Base-by-base conservation (phyloP, 2,888 invertebrate species). In the Volucella inanis region DNA sequence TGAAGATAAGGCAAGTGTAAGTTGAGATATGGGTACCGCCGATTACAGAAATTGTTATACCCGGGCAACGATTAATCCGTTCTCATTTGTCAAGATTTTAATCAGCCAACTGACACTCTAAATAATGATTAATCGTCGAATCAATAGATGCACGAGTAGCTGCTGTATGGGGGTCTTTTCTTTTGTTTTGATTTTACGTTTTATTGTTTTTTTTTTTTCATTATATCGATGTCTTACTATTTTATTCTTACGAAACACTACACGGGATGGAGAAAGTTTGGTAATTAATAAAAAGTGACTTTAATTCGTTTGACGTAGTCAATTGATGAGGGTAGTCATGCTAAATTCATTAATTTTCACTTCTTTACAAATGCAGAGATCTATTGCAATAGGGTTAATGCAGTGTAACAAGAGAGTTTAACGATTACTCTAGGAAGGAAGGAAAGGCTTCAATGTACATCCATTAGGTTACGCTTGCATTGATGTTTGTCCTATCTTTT, bases 51-150 rank as follows among this genome's bases (percentile, higher is more conserved):
- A 62, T 55, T 78, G 67, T 67, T 83, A 31, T 31, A 57, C 72
- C 78, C 64, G 64, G 45, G 72, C 47, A 62, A n/a, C 74, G 78
- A 74, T 83, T 68, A 78, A 78, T 83, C 79, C 74, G 74, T 78
- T 83, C 83, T 83, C 74, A 83, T 83, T 83, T 83, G 78, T 83
- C 78, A 83, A 78, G 78, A 78, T 83, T 70, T 31, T 74, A 68
- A 83, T 83, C 83, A 68, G 52, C 31, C 68, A 70, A 57, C 82
- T 68, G 82, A 68, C 78, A 74, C 83, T 78, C 64, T 72, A 78
- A 83, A 74, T 72, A 74, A 78, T 83, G 78, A 83, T 83, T 83
- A 83, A 83, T 83, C 68, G 45, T 0, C 57, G 55, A 14, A n/a
- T 74, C 72, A 62, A 74, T 72, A 59, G 81, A 72, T 82, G 61